A percentile compares a stretch with the other conserved stretches of the same genome.
Conservation (phyloP, 2,113 vertebrate species). For the Toxotes jaculatrix region DNA sequence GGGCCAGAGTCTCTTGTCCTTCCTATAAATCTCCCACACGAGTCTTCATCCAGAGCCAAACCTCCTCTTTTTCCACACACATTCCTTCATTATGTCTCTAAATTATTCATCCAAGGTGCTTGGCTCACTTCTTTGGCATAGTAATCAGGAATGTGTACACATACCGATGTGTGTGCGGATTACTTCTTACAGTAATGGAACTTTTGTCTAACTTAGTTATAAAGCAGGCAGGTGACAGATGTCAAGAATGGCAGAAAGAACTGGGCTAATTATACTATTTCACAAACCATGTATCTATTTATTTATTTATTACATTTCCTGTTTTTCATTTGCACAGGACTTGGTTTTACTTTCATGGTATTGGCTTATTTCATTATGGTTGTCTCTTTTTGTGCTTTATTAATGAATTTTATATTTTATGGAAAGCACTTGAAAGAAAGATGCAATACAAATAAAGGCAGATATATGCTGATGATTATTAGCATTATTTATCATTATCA, state of each 20-base stretch:
- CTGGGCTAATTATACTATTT: neutral
- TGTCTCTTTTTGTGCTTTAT: neutral
- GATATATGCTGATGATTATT: neutral
- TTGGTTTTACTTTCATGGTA: neutral
- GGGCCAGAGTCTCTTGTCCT: conserved; percentile 65
- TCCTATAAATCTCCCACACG: conserved; percentile 45
- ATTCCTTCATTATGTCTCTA: conserved; percentile 7
- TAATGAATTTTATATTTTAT: neutral
- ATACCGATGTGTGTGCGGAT: neutral
- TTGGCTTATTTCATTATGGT: neutral
- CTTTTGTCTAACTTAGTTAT: neutral
- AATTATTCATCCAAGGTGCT: conserved; percentile 49
- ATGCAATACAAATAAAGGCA: neutral
- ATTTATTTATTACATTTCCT: too few relatives aligned
- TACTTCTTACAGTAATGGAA: neutral
- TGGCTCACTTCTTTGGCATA: conserved; percentile 19
- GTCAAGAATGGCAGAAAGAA: neutral
- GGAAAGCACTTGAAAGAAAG: neutral
- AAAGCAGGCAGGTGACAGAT: neutral
- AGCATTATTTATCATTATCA: neutral
- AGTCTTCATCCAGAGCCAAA: conserved; percentile 30
- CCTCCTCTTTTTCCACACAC: conserved; percentile 18
- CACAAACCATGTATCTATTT: neutral
- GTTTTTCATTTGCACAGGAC: too few relatives aligned
- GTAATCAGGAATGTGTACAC: conserved; percentile 12